Evolutionary conservation across 2,113 vertebrate species (phyloP).

Genomic region (Microtus pennsylvanicus): DNA sequence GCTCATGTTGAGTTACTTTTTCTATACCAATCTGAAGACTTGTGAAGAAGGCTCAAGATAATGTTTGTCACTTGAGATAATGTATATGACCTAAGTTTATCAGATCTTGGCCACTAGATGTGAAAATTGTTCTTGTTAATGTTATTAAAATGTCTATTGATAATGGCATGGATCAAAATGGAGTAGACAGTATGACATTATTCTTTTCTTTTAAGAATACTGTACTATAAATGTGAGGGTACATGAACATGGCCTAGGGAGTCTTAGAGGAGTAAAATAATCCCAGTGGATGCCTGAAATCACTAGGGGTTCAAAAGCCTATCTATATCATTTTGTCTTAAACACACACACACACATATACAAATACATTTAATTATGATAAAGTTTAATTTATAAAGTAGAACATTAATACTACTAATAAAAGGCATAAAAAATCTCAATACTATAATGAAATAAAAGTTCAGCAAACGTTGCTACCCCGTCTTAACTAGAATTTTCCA

Average conservation of each 20-base stretch:
- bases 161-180: not conserved
- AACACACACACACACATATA: not conserved
- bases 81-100: not conserved
- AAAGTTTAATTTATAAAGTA: not conserved
- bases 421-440: not conserved
- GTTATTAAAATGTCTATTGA: not conserved
- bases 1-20: not conserved
- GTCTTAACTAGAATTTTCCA: not conserved
- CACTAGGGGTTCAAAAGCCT: too few relatives aligned
- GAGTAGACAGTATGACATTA: not conserved
- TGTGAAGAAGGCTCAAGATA: not conserved
- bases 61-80: not conserved
- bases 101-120: not conserved
- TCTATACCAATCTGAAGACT: not conserved
- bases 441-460: not conserved
- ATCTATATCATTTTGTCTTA: not conserved
- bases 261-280: not conserved
- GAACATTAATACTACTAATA: not conserved
- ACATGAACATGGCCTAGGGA: not conserved
- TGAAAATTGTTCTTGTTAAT: not conserved
- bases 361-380: not conserved
- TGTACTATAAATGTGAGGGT: not conserved
- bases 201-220: not conserved
- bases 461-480: not conserved
- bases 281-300: not conserved